Base-by-base conservation (phyloP, 2,797 vertebrate species). In the Heterohyrax brucei region DNA sequence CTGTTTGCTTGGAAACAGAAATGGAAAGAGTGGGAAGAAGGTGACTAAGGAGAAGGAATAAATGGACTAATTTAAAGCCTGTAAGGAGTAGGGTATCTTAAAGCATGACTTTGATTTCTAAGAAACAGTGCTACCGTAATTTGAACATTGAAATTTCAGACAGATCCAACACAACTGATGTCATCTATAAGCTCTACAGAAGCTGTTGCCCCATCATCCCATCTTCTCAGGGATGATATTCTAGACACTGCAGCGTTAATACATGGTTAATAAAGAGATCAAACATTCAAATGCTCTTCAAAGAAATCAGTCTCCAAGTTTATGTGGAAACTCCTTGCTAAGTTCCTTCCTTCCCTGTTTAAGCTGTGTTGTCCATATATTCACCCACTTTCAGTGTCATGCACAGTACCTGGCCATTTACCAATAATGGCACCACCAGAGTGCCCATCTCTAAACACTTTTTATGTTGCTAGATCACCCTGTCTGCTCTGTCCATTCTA, bases 181-280 rank as follows among this genome's bases (percentile, higher is more conserved):
- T 21, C 8, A 80, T 87, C 18, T 81, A 39, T 72, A 72, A 75
- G 6, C 6, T 80, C 77, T 59, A 75, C 0, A 26, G 9, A 64
- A 82, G 4, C 59, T 72, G 64, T 87, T 62, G 5, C 2, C 12
- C 18, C 7, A 21, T 66, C 39, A 18, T 78, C 30, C 5, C 64
- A 75, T 56, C 53, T 72, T 87, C 70, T 92, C 21, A 61, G n/a
- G 93, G 48, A 93, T 95, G 75, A 84, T 83, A 81, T 59, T 44
- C 24, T 81, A 89, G 56, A 87, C 1, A 77, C 1, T 59, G 80
- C 2, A 73, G 33, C 61, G 16, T 46, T 92, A 89, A 77, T 16
- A 73, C 19, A 62, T 76, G 44, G 10, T 80, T 81, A 85, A 70
- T 30, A 85, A 77, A 26, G 14, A 21, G 75, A 72, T 9, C 13